These are phyloP conservation scores for Acrossocheilus fasciatus DNA, from an alignment of 2,797 vertebrate species.

Conservation along the genomic window DNA sequence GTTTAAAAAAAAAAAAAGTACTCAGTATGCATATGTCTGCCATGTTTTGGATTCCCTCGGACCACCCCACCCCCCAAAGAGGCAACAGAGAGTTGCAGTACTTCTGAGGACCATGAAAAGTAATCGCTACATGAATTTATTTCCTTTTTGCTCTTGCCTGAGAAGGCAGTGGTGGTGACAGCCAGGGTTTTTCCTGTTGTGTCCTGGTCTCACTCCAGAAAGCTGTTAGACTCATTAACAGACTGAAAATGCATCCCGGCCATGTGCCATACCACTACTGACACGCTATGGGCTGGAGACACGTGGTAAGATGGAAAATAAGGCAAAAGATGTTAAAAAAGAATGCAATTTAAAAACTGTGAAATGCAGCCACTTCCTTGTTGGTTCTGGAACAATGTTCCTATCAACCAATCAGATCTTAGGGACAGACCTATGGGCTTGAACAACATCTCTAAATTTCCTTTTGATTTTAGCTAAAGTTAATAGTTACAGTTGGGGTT, in stretches of 20 bases:
- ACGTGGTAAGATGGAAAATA: conserved; percentile 10
- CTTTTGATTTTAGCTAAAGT: background rate
- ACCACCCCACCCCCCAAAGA: conserved; percentile 34
- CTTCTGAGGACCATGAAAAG: conserved; percentile 67
- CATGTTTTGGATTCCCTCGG: background rate
- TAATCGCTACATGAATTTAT: conserved; percentile 73
- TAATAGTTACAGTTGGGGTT: background rate
- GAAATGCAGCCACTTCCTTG: background rate
- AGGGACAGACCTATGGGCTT: background rate
- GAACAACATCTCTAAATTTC: background rate
- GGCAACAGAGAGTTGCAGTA: conserved; percentile 54
- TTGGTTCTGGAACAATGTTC: conserved; percentile 8
- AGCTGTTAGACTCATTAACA: conserved; percentile 75
- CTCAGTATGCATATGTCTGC: background rate
- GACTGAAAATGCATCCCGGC: conserved; percentile 71
- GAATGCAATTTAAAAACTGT: background rate
- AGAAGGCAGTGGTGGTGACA: conserved; percentile 73
- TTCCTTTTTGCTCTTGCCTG: conserved; percentile 64
- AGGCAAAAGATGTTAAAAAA: background rate
- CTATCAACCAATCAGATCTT: background rate
- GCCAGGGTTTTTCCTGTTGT: conserved; percentile 75
- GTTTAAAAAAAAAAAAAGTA: background rate
- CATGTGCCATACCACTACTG: conserved; percentile 57
- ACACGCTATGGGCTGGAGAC: conserved; percentile 17
- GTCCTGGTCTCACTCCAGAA: conserved; percentile 69